phyloP scores from a whole-genome alignment of 1,140 invertebrate species.

The Mycetomoellerius zeteki region DNA sequence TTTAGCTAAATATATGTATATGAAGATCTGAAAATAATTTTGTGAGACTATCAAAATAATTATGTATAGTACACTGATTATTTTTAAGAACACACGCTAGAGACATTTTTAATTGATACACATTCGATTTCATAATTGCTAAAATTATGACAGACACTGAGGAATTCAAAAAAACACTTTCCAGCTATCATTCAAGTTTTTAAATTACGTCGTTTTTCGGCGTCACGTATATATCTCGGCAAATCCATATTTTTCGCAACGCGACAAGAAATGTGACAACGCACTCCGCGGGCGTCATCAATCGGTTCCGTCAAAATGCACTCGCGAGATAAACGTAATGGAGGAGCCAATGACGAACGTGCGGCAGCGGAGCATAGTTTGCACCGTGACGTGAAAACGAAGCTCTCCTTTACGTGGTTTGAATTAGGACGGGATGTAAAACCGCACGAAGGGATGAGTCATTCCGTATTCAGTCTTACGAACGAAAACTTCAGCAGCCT shows the following conservation, averaged over 20 bases:
- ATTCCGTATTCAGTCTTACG: constrained; percentile 58
- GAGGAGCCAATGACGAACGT: constrained; percentile 51
- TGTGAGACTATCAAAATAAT: too few species aligned
- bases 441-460: constrained; percentile 51
- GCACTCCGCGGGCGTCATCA: constrained; percentile 56
- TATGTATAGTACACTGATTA: background rate
- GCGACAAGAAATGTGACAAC: constrained; percentile 62
- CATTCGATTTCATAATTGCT: background rate
- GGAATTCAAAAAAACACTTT: background rate
- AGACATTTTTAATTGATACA: background rate
- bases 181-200: constrained; percentile 18
- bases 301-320: constrained; percentile 63
- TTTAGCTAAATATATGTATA: too few species aligned
- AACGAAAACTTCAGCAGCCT: constrained; percentile 47
- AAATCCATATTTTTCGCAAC: constrained; percentile 47
- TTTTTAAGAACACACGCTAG: background rate
- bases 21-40: too few species aligned
- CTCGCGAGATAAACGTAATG: constrained; percentile 55
- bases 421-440: constrained; percentile 59
- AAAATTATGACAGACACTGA: background rate
- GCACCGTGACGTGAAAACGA: constrained; percentile 59
- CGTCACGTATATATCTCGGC: constrained; percentile 33
- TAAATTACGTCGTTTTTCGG: constrained; percentile 49
- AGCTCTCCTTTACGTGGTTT: constrained; percentile 55
- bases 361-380: constrained; percentile 41